Evolutionary conservation across 1,140 invertebrate genomes (phyloP).

Genomic region (Medauroidea extradentata): DNA sequence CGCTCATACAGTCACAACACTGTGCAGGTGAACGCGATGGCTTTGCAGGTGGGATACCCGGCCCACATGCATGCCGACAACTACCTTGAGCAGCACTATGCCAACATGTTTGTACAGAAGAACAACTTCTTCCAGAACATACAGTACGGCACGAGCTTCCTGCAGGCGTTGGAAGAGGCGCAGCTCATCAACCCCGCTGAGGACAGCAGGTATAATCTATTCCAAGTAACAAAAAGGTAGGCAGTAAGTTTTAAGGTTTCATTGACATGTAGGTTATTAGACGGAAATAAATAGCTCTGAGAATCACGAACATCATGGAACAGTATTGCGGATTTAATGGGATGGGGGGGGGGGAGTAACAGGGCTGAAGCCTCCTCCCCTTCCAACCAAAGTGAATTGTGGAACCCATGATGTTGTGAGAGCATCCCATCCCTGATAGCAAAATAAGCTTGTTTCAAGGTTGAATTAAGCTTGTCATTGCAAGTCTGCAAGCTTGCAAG

Average conservation of each 20-base stretch:
- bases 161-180: slow-evolving; percentile 32
- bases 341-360: no score
- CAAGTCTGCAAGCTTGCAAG: no score
- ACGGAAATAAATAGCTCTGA: neutral
- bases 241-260: no score
- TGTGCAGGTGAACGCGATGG: slow-evolving; percentile 45
- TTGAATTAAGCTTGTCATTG: no score
- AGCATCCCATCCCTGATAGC: no score
- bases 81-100: slow-evolving; percentile 47
- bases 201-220: slow-evolving; percentile 28
- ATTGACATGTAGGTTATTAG: neutral
- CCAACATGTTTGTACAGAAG: slow-evolving; percentile 44
- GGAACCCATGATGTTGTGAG: no score
- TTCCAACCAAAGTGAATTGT: no score
- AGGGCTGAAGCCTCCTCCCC: no score
- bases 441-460: no score
- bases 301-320: neutral
- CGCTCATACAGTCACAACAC: no score
- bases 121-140: slow-evolving; percentile 49
- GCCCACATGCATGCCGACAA: slow-evolving; percentile 38
- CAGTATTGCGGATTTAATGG: neutral
- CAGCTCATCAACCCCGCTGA: slow-evolving; percentile 29
- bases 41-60: slow-evolving; percentile 51
- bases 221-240: neutral
- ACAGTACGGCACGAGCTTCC: slow-evolving; percentile 41